phyloP scores from a whole-genome alignment of 1,140 invertebrate species.

The Mya arenaria region DNA sequence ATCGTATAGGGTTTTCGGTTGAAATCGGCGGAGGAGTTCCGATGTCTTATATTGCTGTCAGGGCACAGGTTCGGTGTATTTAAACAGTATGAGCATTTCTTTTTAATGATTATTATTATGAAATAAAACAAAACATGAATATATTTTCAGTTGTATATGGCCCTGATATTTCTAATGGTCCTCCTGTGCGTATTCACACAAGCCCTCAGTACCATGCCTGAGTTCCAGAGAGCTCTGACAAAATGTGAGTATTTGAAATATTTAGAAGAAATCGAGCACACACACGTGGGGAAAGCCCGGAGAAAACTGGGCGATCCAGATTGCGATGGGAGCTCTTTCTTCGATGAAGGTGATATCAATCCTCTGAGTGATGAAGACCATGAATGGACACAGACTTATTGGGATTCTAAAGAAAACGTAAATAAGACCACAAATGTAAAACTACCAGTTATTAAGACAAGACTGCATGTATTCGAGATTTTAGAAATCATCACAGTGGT shows the following conservation, averaged over 20 bases:
- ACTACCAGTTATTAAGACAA: neutral
- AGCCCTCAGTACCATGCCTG: slow-evolving; percentile 15
- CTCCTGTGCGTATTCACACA: slow-evolving; percentile 5
- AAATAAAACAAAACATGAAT: too few species aligned
- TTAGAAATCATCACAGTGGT: slow-evolving; percentile 1
- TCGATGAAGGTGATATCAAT: neutral
- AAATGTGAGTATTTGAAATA: slow-evolving; percentile 23
- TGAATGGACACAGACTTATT: neutral
- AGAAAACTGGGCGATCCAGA: slow-evolving; percentile 4
- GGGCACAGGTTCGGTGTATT: too few species aligned
- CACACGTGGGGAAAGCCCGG: neutral
- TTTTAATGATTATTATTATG: too few species aligned
- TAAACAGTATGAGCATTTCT: too few species aligned
- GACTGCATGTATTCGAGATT: slow-evolving; percentile 5
- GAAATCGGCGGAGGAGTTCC: too few species aligned
- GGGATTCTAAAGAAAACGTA: neutral
- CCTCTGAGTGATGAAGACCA: neutral
- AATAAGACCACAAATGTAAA: neutral
- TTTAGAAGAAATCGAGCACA: neutral
- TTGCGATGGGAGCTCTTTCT: neutral
- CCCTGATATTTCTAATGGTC: slow-evolving; percentile 6
- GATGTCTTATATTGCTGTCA: too few species aligned
- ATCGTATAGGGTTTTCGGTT: too few species aligned
- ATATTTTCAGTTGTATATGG: slow-evolving; percentile 20
- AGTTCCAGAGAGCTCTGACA: slow-evolving; percentile 12